Conservation (phyloP, 2,113 vertebrate genomes). For the Bos taurus region ARS-UCD2.0 NC_037337.1:34090001-34090500, state of each 20-base stretch:
- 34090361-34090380: conserved; percentile 89
- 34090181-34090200: not conserved
- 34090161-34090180: conserved; percentile 5
- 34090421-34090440: not conserved
- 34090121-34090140: not conserved
- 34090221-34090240: conserved; percentile 93
- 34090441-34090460: not conserved
- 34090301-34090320: conserved; percentile 92
- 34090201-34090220: conserved; percentile 8
- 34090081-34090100: not conserved
- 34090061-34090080: not conserved
- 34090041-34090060: not conserved
- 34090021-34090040: not conserved
- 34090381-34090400: conserved; percentile 90
- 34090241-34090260: conserved; percentile 92
- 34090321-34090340: conserved; percentile 93
- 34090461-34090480: not conserved
- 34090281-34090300: conserved; percentile 84
- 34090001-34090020: not conserved
- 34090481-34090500: not conserved
- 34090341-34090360: conserved; percentile 91
- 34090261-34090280: conserved; percentile 86
- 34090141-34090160: not conserved
- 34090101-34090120: not conserved
- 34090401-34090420: not conserved